Evolutionary conservation across 2,113 vertebrate species (phyloP).

Genomic region (Sebastes schlegelii): DNA sequence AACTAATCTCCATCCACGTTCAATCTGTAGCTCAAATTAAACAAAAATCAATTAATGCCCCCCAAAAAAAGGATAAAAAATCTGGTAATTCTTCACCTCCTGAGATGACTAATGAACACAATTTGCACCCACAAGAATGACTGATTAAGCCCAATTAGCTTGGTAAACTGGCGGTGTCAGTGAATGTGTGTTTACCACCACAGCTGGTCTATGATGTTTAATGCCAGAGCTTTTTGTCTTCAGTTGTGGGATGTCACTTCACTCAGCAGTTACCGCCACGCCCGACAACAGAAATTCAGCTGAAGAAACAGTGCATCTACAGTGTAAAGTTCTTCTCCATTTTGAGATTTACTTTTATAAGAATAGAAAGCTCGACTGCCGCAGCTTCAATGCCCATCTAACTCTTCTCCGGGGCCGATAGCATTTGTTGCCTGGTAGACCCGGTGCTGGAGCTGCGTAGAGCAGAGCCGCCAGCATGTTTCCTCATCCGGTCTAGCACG

Average conservation of each 20-base stretch:
- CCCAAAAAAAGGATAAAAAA: neutral
- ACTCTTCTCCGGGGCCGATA: constrained; percentile 68
- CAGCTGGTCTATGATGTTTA: neutral
- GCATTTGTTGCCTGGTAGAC: constrained; percentile 81
- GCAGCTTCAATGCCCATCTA: constrained; percentile 30
- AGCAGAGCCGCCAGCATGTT: constrained; percentile 18
- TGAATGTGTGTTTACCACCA: neutral
- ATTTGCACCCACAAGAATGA: neutral
- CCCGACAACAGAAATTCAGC: neutral
- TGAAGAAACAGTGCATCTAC: neutral
- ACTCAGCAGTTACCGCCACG: neutral
- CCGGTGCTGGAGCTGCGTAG: constrained; percentile 69
- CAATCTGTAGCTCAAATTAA: neutral
- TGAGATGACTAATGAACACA: neutral
- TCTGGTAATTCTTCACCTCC: neutral
- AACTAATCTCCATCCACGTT: neutral
- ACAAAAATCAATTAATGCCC: neutral
- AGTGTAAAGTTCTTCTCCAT: neutral
- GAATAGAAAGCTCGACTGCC: neutral
- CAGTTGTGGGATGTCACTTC: neutral
- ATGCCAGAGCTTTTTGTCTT: neutral
- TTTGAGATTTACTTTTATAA: neutral
- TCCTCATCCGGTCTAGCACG: constrained; percentile 75
- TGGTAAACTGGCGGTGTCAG: neutral
- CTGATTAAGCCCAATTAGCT: neutral